Evolutionary conservation across 2,888 invertebrate species (phyloP).

Genomic region (Caenorhabditis drosophilae): DNA sequence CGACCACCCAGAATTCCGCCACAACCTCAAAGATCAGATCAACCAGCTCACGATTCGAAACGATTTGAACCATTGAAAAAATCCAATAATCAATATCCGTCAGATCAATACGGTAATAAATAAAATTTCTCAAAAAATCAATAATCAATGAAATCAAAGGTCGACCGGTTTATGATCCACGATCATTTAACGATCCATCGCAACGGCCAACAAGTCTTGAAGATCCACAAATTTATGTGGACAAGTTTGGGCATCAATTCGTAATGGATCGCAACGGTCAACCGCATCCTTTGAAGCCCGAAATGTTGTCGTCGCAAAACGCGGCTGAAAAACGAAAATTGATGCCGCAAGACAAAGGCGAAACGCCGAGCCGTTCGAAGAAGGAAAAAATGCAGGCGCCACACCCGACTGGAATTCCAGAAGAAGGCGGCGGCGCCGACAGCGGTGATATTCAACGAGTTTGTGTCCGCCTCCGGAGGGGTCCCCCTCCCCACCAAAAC

Average conservation of each 20-base stretch:
- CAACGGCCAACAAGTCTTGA: conserved; percentile 32
- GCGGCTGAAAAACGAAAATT: conserved; percentile 45
- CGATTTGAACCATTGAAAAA: conserved; percentile 41
- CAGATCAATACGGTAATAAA: conserved; percentile 41
- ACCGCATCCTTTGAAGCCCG: neutral
- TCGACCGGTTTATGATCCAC: conserved; percentile 39
- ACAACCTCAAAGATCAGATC: conserved; percentile 31
- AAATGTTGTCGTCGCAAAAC: conserved; percentile 16
- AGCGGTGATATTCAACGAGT: too few species aligned
- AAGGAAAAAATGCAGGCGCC: conserved; percentile 17
- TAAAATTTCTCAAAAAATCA: too few species aligned
- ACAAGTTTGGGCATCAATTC: conserved; percentile 29
- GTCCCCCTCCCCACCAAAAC: too few species aligned
- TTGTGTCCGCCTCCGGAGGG: too few species aligned
- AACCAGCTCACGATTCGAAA: conserved; percentile 21
- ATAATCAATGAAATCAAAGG: conserved; percentile 12
- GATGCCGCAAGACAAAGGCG: conserved; percentile 54
- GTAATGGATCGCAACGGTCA: conserved; percentile 23
- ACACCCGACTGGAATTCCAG: too few species aligned
- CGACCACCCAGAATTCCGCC: conserved; percentile 14
- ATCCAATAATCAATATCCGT: conserved; percentile 32
- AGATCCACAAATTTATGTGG: conserved; percentile 29
- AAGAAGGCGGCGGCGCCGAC: too few species aligned
- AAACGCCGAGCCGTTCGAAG: conserved; percentile 43
- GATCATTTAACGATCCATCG: conserved; percentile 41